A percentile compares a stretch with the other conserved stretches of the same genome.
Conservation (phyloP, 2,797 vertebrate species). For the Eulemur rubriventer region DNA sequence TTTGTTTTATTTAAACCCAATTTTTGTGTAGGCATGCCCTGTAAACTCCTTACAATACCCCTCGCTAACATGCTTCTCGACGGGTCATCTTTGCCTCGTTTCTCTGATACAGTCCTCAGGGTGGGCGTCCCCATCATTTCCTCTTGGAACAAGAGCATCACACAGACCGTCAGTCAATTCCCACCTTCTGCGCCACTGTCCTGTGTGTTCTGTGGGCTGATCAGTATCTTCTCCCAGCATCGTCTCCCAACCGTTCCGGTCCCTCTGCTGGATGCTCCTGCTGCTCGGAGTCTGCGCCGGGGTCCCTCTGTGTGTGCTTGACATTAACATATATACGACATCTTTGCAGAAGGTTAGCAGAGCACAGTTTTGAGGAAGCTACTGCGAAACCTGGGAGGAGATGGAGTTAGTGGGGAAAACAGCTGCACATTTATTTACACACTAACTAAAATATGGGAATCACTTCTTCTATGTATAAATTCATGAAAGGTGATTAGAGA, state of each 20-base stretch:
- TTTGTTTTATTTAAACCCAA: background rate
- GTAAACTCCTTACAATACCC: background rate
- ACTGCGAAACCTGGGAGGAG: background rate
- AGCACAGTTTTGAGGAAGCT: background rate
- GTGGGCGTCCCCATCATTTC: background rate
- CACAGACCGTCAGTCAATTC: no score
- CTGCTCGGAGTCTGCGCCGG: accelerated
- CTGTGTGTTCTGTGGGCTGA: accelerated
- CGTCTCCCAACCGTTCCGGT: background rate
- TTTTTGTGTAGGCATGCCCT: background rate
- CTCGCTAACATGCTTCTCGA: accelerated
- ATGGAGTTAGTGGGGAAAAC: background rate
- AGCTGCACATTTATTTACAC: background rate
- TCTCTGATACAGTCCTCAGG: background rate
- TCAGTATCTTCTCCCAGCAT: accelerated
- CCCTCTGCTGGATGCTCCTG: background rate
- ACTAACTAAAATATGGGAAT: background rate
- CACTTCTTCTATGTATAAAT: background rate
- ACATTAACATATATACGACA: accelerated
- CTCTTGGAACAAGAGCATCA: background rate
- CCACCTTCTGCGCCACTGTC: no score
- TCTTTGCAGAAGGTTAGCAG: background rate
- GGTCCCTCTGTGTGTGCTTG: background rate
- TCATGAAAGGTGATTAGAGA: no score
- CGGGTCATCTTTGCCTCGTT: background rate